These are phyloP conservation scores for Phrynosoma platyrhinos DNA, from an alignment of 2,113 vertebrate genomes.

Conservation along the genomic window DNA sequence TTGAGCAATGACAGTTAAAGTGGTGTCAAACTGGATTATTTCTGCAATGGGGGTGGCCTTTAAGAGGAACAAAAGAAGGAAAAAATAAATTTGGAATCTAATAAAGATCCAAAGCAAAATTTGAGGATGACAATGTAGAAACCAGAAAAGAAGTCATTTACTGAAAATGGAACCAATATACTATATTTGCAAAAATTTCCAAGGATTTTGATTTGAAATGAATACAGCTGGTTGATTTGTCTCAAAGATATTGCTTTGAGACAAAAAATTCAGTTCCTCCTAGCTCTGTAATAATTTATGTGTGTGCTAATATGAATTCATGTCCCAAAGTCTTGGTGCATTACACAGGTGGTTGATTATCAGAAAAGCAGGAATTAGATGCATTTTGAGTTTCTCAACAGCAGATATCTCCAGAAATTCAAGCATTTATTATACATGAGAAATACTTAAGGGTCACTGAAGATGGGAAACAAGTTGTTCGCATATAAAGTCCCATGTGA, in stretches of 20 bases:
- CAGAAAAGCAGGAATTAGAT: conserved; percentile 47
- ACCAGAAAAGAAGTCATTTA: background rate
- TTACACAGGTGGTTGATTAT: conserved; percentile 37
- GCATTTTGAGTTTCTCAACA: conserved; percentile 26
- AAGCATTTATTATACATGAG: conserved; percentile 26
- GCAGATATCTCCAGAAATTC: conserved; percentile 11
- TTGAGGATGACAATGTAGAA: no score
- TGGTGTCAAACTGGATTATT: no score
- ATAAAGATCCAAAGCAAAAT: no score
- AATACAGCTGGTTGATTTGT: background rate
- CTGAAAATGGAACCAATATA: background rate
- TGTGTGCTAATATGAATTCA: conserved; percentile 34
- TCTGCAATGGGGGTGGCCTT: no score
- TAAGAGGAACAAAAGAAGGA: no score
- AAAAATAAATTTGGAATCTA: background rate
- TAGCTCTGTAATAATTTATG: conserved; percentile 39
- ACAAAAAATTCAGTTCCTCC: background rate
- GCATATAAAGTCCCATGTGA: conserved; percentile 14
- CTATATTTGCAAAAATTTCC: background rate
- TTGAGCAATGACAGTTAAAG: no score
- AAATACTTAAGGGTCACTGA: conserved; percentile 23
- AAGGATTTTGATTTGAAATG: conserved; percentile 19
- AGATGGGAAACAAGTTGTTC: background rate
- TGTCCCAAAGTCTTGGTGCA: conserved; percentile 31
- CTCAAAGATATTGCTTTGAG: background rate